Evolutionary conservation across 2,888 invertebrate genomes (phyloP), one percentile per base, ranked within the genome.

Genomic region (Mesoligia furuncula): DNA sequence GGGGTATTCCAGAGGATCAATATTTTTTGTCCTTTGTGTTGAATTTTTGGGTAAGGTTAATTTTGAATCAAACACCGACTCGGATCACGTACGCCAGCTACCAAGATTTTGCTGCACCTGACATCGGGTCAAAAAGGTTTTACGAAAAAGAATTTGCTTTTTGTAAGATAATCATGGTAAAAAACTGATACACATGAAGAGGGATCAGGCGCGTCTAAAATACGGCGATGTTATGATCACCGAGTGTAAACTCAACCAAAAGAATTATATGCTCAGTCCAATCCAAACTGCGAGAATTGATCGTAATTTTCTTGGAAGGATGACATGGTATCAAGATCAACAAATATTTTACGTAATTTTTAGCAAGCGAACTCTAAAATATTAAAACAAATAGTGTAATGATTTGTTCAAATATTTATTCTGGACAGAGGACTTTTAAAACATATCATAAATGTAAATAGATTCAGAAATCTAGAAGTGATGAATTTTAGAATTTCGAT

Each of bases 1-100:
- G 81, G 91, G 93, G 92, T 90, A 93, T 92, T 93, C 92, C 93
- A 91, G 81, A 81, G 90, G 91, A 90, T 89, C 84, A 87, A 83
- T 79, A 91, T 93, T 85, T 93, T 92, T 92, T 80, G 57, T 80
- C 84, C 88, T 92, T 94, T 93, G 90, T 93, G 85, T 91, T 89
- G 67, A 79, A 81, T 85, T 86, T 89, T 85, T 81, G 75, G 81
- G 79, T 76, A 77, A 61, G 73, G 64, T 73, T 79, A 74, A 84
- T 81, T 68, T 80, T 81, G 61, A 78, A 83, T 81, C 77, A 74
- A 67, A 77, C 77, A 75, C 79, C 82, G 86, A 87, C 87, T 86
- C 82, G 68, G 89, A 87, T 90, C 92, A 93, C 91, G 91, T 91
- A 91, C 77, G 84, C 87, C 75, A 74, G 74, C 69, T 77, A 68